Evolutionary conservation across 2,113 vertebrate species (phyloP), one percentile per base, ranked within the genome.

Genomic region (Pao palembangensis): DNA sequence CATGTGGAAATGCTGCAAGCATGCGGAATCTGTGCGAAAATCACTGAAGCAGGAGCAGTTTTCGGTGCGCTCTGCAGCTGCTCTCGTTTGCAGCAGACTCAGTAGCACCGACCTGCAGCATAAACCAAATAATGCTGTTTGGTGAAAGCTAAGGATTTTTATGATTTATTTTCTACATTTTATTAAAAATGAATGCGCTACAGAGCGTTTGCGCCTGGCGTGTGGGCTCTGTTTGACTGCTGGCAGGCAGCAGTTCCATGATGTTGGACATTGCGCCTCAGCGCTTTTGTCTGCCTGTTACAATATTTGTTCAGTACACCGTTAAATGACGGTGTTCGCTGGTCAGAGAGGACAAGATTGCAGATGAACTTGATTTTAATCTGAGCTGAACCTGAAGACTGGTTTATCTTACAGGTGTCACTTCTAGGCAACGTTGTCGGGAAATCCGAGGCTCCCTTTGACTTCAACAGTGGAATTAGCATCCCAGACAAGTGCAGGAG

Each of bases 11-110:
- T 61, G 60, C 56, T 55, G 64, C 19, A 55, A 66, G 47, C 66
- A 23, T 71, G 63, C 60, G 28, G 74, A 60, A 21, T 71, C 63
- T 46, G 53, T 51, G 66, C 69, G 64, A 51, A 67, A 61, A 41
- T 3, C 23, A 43, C 51, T 53, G 46, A 72, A 74, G 79, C 70
- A 31, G 58, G 50, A 44, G 64, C n/a, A 53, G 15, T 44, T 17
- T 75, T 41, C 62, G 69, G 3, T 10, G 11, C 34, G 34, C 34
- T 38, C 34, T 38, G 34, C 34, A 38, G 34, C 34, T 11, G 34
- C 34, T 38, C 34, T 2, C 34, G 34, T 38, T 38, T 12, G 34
- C 34, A 38, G 34, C 34, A 38, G 34, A 12, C 34, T 11, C 10
- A 8, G 8, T 38, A 1, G 8, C 8, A 12, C 8, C 10, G 10